Percentiles rank a stretch among this genome's conserved stretches.
Evolutionary conservation across 1,140 invertebrate species (phyloP).

Genomic region (Hirudo medicinalis): DNA sequence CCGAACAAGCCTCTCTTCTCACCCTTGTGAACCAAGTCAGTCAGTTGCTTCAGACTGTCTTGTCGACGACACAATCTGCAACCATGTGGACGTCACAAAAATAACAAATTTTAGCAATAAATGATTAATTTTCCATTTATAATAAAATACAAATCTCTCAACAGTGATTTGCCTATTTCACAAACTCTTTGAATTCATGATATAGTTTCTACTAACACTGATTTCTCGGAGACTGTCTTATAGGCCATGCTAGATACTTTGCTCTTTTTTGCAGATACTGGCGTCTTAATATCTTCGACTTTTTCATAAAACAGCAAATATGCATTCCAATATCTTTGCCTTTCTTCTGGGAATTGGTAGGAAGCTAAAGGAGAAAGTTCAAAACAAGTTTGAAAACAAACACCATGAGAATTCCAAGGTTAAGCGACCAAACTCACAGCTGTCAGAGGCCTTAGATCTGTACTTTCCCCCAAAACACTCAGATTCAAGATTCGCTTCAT

Average conservation of each 20-base stretch:
- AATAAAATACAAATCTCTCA: background rate
- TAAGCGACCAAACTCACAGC: conserved; percentile 30
- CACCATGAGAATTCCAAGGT: conserved; percentile 8
- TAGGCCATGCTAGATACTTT: conserved; percentile 25
- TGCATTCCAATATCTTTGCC: conserved; percentile 39
- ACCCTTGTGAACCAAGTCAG: conserved; percentile 46
- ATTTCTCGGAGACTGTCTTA: background rate
- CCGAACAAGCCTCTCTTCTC: conserved; percentile 44
- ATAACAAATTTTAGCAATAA: background rate
- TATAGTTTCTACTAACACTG: no score
- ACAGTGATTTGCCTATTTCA: background rate
- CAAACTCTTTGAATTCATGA: no score
- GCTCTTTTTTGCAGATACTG: conserved; percentile 35
- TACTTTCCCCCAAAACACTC: conserved; percentile 44
- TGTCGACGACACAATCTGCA: background rate
- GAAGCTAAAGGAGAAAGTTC: conserved; percentile 11
- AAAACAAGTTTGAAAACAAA: no score
- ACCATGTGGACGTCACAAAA: background rate
- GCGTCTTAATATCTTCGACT: conserved; percentile 32
- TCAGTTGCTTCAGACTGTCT: conserved; percentile 45
- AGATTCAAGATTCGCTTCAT: conserved; percentile 37
- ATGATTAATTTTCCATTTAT: background rate
- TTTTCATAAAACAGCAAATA: conserved; percentile 40
- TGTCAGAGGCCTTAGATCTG: conserved; percentile 43
- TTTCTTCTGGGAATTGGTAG: conserved; percentile 32